phyloP scores from a whole-genome alignment of 2,113 vertebrate genomes.

The Grallaria varia region DNA sequence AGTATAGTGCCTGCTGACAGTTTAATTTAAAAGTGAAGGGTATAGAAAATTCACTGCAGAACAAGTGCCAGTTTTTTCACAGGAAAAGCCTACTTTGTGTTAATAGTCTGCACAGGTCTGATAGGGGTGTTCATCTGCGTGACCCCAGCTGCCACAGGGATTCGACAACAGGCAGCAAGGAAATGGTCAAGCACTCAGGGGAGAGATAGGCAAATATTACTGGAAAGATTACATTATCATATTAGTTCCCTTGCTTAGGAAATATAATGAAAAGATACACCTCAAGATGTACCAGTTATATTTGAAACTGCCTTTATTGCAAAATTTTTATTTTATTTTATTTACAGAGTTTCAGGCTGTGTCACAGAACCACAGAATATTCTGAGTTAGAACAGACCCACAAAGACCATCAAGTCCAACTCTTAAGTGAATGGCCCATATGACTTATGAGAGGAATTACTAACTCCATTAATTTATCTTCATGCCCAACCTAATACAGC shows the following conservation, averaged over 20 bases:
- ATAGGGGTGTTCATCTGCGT: neutral
- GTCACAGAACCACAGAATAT: neutral
- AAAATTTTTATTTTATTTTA: neutral
- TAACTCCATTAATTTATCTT: neutral
- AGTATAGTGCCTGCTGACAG: conserved; percentile 16
- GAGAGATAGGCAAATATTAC: neutral
- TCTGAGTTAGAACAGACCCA: neutral
- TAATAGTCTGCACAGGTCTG: neutral
- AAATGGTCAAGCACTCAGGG: conserved; percentile 1
- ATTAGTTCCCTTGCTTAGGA: conserved; percentile 27
- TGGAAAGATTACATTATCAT: neutral
- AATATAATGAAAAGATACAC: conserved; percentile 10
- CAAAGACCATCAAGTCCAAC: neutral
- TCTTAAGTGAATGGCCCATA: neutral
- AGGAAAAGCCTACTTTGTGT: conserved; percentile 10
- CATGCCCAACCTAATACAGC: neutral
- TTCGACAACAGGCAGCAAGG: neutral
- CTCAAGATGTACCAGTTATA: neutral
- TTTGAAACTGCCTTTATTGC: neutral
- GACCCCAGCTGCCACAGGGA: neutral
- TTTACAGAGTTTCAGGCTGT: neutral
- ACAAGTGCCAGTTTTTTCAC: neutral
- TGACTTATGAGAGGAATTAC: neutral
- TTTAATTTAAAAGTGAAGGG: conserved; percentile 29
- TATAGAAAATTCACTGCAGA: conserved; percentile 6